Evolutionary conservation across 2,797 vertebrate genomes (phyloP), one percentile per base, ranked within the genome.

Genomic region (Tenualosa ilisha): DNA sequence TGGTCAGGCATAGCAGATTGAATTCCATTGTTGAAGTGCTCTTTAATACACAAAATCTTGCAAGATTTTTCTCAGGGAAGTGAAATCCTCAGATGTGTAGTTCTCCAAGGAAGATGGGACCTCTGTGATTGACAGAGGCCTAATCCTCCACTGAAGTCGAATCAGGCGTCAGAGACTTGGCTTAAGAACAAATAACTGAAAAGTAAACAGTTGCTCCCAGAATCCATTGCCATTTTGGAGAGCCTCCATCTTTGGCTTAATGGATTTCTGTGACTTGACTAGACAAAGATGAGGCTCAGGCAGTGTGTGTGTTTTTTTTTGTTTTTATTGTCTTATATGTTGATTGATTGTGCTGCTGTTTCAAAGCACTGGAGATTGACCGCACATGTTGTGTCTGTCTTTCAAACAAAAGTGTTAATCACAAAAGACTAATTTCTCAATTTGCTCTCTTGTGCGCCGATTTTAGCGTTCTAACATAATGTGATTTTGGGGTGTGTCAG

Each of bases 171-270:
- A 54, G 86, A 87, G 87, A 89, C 89, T 90, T 91, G 91, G 91
- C 92, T 84, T 85, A 86, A 0, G 84, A 88, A 89, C 87, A 92
- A 89, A 93, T 43, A 84, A 90, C 89, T 89, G 85, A 11, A 83
- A 84, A 89, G 90, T 90, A 91, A 94, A 94, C 91, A 87, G 15
- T 89, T 26, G 51, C 86, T 88, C 84, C 88, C 61, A 85, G 89
- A 88, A 92, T 88, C 85, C 86, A 88, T 92, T 91, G 88, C 81
- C 68, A 84, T 82, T 82, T 82, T 83, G 88, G 89, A 90, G 84
- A 40, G 88, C 86, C 84, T 59, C 61, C 63, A 89, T 90, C 87
- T 37, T 40, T 81, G 88, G 85, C 81, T 31, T 89, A 86, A 90
- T 89, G 84, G 88, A 87, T 90, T 87, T 83, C 56, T 86, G 83